Base-by-base conservation (phyloP, 2,888 invertebrate species). In the Pyrgus malvae region DNA sequence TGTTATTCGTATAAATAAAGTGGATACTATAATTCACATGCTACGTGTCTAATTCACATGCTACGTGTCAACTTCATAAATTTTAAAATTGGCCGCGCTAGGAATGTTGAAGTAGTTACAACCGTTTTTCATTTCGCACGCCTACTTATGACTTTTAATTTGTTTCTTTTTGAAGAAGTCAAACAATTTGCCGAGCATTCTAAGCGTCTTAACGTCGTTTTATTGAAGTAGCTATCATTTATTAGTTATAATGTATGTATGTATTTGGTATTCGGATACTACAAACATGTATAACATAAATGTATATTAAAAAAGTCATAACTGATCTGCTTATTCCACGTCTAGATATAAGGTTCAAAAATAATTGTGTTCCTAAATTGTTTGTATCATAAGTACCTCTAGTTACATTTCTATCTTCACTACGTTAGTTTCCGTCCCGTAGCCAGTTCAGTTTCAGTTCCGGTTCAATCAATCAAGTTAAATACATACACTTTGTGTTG, bases 401-500 rank as follows among this genome's bases (percentile, higher is more conserved):
- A 9, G 41, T 27, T 27, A 44, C 29, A 27, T 44, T 44, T 44
- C 44, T 19, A 29, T 44, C 16, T 12, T 16, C 29, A 16, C 7
- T 16, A 42, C 29, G 17, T 17, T 29, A 16, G 17, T 42, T n/a
- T 42, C n/a, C n/a, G 29, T 29, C 6, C 9, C 27, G 16, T 29
- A 6, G 16, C 27, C 25, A 29, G 27, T 29, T n/a, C n/a, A 17
- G 42, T 29, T 8, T 4, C 40, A 17, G 29, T 63, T 60, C 58
- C 61, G 59, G 56, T 60, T 59, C 59, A 65, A 42, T 68, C 64
- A 63, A 68, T 68, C 62, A 63, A 62, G 51, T 41, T 49, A 59
- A 61, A 64, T 64, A 60, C 64, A 66, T n/a, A n/a, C n/a, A n/a
- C n/a, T 66, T 63, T 61, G 58, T 62, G 54, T 62, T 60, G 65